Conservation (phyloP, 2,797 vertebrate genomes). For the Alauda arvensis region DNA sequence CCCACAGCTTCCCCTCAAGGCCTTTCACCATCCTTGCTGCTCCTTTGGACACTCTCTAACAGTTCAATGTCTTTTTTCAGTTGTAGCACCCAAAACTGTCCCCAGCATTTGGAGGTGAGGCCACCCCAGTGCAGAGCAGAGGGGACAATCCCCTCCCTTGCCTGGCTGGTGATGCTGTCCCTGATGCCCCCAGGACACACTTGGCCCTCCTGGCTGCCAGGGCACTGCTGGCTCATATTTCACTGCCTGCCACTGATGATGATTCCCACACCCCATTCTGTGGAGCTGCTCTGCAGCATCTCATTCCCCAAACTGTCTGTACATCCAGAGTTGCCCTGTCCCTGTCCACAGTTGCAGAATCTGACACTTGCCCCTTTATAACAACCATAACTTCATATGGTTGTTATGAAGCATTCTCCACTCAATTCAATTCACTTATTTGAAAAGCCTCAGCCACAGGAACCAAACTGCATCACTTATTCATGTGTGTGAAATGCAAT, state of each 20-base stretch:
- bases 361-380: background rate
- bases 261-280: background rate
- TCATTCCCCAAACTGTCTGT: background rate
- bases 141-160: background rate
- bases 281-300: rapidly evolving
- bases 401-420: background rate
- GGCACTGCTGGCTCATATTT: background rate
- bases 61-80: background rate
- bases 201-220: background rate
- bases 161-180: rapidly evolving
- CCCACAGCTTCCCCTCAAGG: rapidly evolving
- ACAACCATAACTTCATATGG: background rate
- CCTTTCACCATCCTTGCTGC: rapidly evolving
- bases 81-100: rapidly evolving
- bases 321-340: background rate
- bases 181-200: rapidly evolving
- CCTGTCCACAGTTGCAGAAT: background rate
- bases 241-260: rapidly evolving
- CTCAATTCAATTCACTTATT: background rate
- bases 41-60: background rate
- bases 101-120: rapidly evolving
- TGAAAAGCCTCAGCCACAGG: background rate
- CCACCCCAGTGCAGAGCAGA: rapidly evolving
- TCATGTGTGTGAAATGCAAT: conserved; percentile 52
- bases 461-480: conserved; percentile 10